Evolutionary conservation across 2,113 vertebrate species (phyloP), one percentile per base, ranked within the genome.

Genomic region (Brachirus orientalis): DNA sequence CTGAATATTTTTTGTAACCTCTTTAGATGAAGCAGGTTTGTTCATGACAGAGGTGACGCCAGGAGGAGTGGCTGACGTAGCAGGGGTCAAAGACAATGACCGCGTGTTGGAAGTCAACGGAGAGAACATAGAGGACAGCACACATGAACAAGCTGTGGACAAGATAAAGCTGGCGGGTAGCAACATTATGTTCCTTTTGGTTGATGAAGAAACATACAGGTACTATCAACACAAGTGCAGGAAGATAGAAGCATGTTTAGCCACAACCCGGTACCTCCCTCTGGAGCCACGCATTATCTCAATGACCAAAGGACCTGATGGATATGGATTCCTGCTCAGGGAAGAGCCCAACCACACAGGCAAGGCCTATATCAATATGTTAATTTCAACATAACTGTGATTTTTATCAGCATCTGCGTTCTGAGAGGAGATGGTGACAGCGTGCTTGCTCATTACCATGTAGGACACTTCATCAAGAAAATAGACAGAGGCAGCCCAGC

Each of bases 81-180:
- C 96, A 3, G 97, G 97, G 3, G 93, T 96, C 66, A 89, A 90
- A 68, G 18, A 38, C 13, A 89, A 94, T 0, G 97, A 99, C 72
- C 94, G 90, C 8, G 35, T 99, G 53, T 75, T 99, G 53, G 96
- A 98, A 88, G 70, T 99, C 69, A 98, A 99, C 1, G 95, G 96
- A 9, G 91, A 95, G 79, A 95, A 93, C 0, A 75, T 97, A 1
- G 96, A 97, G 75, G 74, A 75, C 0, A 51, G 63, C 80, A 93
- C 89, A 6, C 96, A 98, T 0, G 91, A 96, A 1, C 77, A 95
- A 48, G 92, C 90, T 33, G 95, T 97, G 64, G 85, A 92, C 37
- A 96, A 93, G 90, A 90, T 99, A 55, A 97, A 84, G 82, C 86
- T 63, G 67, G 89, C 91, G 0, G 96, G 93, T 36, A 90, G 79